Base-by-base conservation (phyloP, 2,888 invertebrate genomes). In the Lycia hirtaria region DNA sequence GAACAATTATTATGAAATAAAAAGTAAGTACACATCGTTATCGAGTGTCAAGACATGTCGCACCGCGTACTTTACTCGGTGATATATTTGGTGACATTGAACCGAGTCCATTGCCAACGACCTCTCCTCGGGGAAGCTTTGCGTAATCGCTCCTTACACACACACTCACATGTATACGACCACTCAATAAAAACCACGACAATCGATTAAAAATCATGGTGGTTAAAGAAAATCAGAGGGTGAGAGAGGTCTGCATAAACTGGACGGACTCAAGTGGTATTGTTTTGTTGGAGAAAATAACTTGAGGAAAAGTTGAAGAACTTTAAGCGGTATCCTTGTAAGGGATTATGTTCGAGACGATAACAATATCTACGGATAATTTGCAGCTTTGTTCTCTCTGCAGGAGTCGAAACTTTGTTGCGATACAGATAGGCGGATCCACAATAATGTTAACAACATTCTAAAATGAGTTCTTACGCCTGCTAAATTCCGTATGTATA, bases 31-130 rank as follows among this genome's bases (percentile, higher is more conserved):
- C 12, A 3, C n/a, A 38, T 24, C 22, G 4, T 10, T 17, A 10
- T 28, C 60, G 78, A 88, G 83, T 84, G 83, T 80, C 85, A 87
- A 87, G 71, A 52, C 15, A 9, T 35, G 9, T 24, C 64, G 65
- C 45, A 59, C 79, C 70, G 41, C 54, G 69, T 75, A 72, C 54
- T 71, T 63, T 38, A 70, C 77, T 74, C 81, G 83, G 88, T 89
- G 91, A 92, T 90, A 91, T 90, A 91, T 92, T 92, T 92, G 91
- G 92, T 92, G 92, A 92, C 92, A 92, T 92, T 92, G 92, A 92
- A 92, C 92, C 69, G 88, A 75, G 87, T 86, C 91, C 92, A 92
- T 92, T 92, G 92, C 90, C 92, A 92, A 91, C 88, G 92, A 92
- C 92, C 91, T 91, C 90, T 88, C 85, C 87, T 88, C 86, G 85